phyloP scores from a whole-genome alignment of 35 echinoderm and acorn worm genomes.

The Holothuria glaberrima region DNA sequence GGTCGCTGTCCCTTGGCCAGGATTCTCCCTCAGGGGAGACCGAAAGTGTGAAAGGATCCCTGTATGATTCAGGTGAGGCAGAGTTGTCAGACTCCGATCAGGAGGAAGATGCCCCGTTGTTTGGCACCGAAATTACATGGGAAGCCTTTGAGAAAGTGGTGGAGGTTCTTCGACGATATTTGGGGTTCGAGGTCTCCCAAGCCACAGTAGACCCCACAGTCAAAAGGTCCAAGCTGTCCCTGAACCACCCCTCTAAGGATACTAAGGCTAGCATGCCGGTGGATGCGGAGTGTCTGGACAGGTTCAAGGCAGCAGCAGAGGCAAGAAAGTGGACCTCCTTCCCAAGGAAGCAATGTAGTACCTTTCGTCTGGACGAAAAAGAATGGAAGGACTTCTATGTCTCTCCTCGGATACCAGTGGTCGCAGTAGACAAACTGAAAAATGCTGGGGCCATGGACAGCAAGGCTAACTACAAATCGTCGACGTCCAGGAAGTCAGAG shows the following conservation, averaged over 20 bases:
- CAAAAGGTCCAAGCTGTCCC: not conserved
- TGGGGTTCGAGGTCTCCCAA: not conserved
- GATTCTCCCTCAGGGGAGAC: not conserved
- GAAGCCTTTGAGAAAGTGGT: not conserved
- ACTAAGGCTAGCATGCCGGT: not conserved
- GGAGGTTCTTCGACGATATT: not conserved
- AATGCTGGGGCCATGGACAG: slow-evolving; percentile 11
- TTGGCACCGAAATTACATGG: not conserved
- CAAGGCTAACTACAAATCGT: slow-evolving; percentile 1
- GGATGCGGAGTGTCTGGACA: not conserved
- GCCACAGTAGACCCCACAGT: not conserved
- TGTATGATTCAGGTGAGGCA: slow-evolving; percentile 7
- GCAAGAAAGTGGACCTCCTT: no score
- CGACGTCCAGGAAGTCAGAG: not conserved
- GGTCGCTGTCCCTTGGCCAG: not conserved
- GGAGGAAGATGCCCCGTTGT: not conserved
- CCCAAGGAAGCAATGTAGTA: no score
- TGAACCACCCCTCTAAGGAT: not conserved
- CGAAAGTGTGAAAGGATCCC: not conserved
- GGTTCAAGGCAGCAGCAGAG: not conserved
- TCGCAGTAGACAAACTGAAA: not conserved
- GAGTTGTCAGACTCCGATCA: not conserved
- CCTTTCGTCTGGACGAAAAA: not conserved
- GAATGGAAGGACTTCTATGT: not conserved
- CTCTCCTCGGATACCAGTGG: not conserved